phyloP scores from a whole-genome alignment of 2,797 vertebrate genomes.

The Poecilia velifera region DNA sequence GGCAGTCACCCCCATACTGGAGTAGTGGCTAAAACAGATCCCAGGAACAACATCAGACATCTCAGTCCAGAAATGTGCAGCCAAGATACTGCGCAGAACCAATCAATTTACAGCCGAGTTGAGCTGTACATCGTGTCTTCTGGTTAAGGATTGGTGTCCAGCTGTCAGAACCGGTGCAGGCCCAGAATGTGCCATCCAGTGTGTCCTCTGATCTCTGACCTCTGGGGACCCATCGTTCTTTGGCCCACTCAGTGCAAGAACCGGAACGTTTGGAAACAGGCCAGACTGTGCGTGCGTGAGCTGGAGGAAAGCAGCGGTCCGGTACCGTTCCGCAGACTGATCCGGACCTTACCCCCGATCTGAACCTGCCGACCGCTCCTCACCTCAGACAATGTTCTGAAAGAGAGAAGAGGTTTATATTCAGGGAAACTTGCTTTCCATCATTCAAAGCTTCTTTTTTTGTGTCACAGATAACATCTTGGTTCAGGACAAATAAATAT shows the following conservation, averaged over 20 bases:
- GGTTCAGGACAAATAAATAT: background rate
- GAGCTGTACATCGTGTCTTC: slow-evolving; percentile 15
- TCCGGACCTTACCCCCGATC: slow-evolving; percentile 88
- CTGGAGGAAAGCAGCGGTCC: slow-evolving; percentile 77
- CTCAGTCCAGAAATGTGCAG: too few species aligned
- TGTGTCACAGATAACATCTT: background rate
- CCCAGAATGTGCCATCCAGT: slow-evolving; percentile 53
- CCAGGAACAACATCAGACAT: too few species aligned
- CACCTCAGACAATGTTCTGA: background rate
- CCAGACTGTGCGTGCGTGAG: slow-evolving; percentile 67
- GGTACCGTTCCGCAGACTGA: slow-evolving; percentile 89
- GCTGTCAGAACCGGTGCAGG: slow-evolving; percentile 38
- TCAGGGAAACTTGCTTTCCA: background rate
- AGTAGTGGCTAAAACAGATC: too few species aligned
- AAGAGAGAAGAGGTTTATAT: background rate
- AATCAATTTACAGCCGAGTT: background rate
- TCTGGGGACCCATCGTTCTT: slow-evolving; percentile 51
- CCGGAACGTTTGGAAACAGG: slow-evolving; percentile 78
- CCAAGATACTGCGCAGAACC: too few species aligned
- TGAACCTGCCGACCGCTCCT: slow-evolving; percentile 57
- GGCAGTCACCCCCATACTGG: too few species aligned
- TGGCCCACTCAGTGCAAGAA: slow-evolving; percentile 53
- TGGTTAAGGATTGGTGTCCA: slow-evolving; percentile 43
- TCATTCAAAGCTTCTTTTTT: background rate
- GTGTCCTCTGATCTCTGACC: slow-evolving; percentile 59